phyloP scores from a whole-genome alignment of 2,797 vertebrate species.

The Sebastes matsubarae region DNA sequence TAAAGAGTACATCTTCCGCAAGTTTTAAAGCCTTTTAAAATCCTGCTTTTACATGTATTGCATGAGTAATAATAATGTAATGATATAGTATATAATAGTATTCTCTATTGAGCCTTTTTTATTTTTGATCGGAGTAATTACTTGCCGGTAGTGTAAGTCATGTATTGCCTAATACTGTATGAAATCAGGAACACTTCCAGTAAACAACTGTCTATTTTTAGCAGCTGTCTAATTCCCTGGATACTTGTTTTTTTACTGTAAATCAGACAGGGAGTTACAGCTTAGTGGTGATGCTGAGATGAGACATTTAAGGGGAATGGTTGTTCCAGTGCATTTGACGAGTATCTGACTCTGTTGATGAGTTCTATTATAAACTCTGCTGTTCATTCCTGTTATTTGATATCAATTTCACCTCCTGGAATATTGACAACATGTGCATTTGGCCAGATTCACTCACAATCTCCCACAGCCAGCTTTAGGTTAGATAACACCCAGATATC shows the following conservation, averaged over 20 bases:
- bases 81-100: too few relatives aligned
- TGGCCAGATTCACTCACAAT: slow-evolving; percentile 10
- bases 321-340: neutral
- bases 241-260: neutral
- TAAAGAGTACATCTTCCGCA: neutral
- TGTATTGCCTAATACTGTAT: neutral
- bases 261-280: neutral
- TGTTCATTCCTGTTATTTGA: neutral
- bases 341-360: neutral
- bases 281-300: neutral
- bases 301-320: neutral
- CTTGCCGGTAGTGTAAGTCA: neutral
- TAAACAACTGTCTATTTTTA: slow-evolving; percentile 8
- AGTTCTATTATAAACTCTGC: neutral
- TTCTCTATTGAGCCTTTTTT: too few relatives aligned
- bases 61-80: neutral
- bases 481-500: slow-evolving; percentile 34
- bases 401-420: neutral
- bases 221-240: neutral
- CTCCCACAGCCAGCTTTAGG: neutral
- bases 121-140: neutral
- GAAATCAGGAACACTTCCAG: neutral
- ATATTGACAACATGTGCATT: slow-evolving; percentile 20
- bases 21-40: neutral
- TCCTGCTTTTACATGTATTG: neutral